These are phyloP conservation scores for Bovichtus diacanthus DNA, from an alignment of 2,797 vertebrate genomes.

Conservation along the genomic window DNA sequence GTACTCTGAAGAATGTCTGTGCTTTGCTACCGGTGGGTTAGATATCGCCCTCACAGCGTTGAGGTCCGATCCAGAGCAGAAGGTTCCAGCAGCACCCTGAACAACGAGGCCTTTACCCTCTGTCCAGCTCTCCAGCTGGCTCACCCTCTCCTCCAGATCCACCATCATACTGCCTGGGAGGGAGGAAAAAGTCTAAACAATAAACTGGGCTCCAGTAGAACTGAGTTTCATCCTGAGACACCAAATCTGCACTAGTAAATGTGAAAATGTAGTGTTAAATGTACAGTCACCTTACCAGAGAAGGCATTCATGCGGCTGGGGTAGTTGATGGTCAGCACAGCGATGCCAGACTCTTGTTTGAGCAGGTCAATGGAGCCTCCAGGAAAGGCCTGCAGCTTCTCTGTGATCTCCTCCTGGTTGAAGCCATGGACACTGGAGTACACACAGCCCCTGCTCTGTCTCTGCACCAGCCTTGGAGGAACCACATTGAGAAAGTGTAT, in stretches of 20 bases:
- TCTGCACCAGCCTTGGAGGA: conserved; percentile 70
- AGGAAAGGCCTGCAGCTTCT: conserved; percentile 86
- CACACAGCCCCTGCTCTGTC: conserved; percentile 73
- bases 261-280: not conserved
- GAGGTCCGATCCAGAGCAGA: conserved; percentile 96
- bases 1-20: not conserved
- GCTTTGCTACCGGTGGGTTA: conserved; percentile 84
- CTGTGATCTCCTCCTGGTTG: conserved; percentile 84
- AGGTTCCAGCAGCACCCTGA: conserved; percentile 89
- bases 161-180: conserved; percentile 94
- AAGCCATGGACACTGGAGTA: conserved; percentile 84
- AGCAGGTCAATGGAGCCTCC: conserved; percentile 92
- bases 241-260: not conserved
- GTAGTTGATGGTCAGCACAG: conserved; percentile 93
- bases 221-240: not conserved
- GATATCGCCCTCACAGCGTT: conserved; percentile 89
- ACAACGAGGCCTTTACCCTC: conserved; percentile 95
- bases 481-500: not conserved
- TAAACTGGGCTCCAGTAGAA: not conserved
- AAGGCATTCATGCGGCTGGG: conserved; percentile 94
- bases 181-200: conserved; percentile 3
- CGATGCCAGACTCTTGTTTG: conserved; percentile 89
- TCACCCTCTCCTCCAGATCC: conserved; percentile 90
- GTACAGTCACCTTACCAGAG: conserved; percentile 86
- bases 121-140: conserved; percentile 92